Conservation (phyloP, 1,140 invertebrate genomes). For the Neodiprion pinetum region DNA sequence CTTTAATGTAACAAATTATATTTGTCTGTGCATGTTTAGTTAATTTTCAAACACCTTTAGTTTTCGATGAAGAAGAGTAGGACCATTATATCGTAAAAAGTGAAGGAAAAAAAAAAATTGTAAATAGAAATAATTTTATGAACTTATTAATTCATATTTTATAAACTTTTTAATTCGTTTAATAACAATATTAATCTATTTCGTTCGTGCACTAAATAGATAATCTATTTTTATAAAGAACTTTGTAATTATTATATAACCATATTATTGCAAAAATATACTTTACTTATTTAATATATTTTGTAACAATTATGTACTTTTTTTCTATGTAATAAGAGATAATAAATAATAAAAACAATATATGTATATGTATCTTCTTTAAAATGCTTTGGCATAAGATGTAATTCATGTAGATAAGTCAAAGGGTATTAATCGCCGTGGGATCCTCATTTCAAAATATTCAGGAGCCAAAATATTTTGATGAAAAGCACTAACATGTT, state of each 20-base stretch:
- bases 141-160: too few species aligned
- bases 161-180: slow-evolving; percentile 17
- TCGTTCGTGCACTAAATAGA: slow-evolving; percentile 19
- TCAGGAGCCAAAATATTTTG: slow-evolving; percentile 30
- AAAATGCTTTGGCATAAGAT: background rate
- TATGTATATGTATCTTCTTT: too few species aligned
- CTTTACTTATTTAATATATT: background rate
- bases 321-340: too few species aligned
- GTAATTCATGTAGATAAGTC: background rate
- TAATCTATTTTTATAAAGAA: slow-evolving; percentile 29
- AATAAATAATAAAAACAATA: too few species aligned
- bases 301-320: background rate
- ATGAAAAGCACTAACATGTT: slow-evolving; percentile 23
- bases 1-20: slow-evolving; percentile 25
- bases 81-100: too few species aligned
- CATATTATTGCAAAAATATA: slow-evolving; percentile 20
- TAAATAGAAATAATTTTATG: too few species aligned
- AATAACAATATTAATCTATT: too few species aligned
- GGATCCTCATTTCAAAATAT: slow-evolving; percentile 37
- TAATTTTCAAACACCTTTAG: too few species aligned
- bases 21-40: too few species aligned
- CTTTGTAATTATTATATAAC: background rate
- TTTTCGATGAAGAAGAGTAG: too few species aligned
- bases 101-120: too few species aligned
- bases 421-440: slow-evolving; percentile 17